phyloP scores from a whole-genome alignment of 2,797 vertebrate genomes.

The Eulemur mongoz region DNA sequence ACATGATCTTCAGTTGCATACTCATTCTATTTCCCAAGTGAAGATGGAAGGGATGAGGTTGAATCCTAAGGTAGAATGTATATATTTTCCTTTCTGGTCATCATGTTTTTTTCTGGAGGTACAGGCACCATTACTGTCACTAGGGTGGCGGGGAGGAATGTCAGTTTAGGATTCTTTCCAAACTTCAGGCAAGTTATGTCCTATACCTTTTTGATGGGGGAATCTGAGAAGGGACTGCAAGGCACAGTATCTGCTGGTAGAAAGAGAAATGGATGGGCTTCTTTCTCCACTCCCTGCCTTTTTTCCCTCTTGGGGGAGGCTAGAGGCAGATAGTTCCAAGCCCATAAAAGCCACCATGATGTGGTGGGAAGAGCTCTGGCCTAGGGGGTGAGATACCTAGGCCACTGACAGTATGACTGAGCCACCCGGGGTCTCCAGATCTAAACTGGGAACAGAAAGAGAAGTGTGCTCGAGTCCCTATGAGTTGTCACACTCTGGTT shows the following conservation, averaged over 20 bases:
- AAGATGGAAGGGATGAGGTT: background rate
- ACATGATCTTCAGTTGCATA: background rate
- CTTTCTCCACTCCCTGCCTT: background rate
- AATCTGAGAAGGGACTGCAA: background rate
- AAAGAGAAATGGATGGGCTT: background rate
- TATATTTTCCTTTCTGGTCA: background rate
- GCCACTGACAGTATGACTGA: background rate
- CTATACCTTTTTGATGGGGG: background rate
- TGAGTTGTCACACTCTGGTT: background rate
- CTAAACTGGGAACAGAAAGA: background rate
- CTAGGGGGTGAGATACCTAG: background rate
- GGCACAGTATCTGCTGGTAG: background rate
- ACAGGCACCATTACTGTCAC: accelerated
- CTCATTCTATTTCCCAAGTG: background rate
- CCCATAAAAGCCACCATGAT: background rate
- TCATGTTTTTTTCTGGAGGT: background rate
- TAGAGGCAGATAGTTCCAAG: background rate
- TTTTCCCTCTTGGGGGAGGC: background rate
- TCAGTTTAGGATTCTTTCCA: background rate
- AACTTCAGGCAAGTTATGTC: background rate
- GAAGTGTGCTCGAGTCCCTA: background rate
- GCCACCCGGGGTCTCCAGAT: background rate
- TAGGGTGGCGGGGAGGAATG: background rate
- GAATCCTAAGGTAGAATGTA: background rate
- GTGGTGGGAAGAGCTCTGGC: background rate